These are phyloP conservation scores for Lordiphosa fenestrarum DNA, from an alignment of 2,888 invertebrate species.

Conservation along the genomic window DNA sequence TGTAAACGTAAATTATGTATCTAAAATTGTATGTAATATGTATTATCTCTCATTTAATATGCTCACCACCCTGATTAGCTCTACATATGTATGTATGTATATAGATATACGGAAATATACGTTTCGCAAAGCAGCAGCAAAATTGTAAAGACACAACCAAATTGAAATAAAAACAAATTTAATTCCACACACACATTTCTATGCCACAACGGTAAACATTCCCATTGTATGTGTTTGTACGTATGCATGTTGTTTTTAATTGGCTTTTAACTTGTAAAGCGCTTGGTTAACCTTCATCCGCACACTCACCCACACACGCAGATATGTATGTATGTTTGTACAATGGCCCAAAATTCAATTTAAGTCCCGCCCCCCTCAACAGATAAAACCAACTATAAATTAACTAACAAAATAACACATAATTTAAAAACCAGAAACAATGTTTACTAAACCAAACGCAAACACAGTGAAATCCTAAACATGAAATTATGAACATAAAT, in stretches of 20 bases:
- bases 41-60: constrained; percentile 24
- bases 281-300: constrained; percentile 11
- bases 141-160: constrained; percentile 39
- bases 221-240: constrained; percentile 12
- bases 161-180: constrained; percentile 35
- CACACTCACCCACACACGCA: not conserved
- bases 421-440: constrained; percentile 18
- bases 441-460: constrained; percentile 39
- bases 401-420: constrained; percentile 25
- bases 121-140: constrained; percentile 29
- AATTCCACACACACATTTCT: constrained; percentile 28
- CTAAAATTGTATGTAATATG: constrained; percentile 12
- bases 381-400: constrained; percentile 23
- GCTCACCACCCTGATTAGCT: constrained; percentile 36
- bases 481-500: constrained; percentile 18
- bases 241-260: constrained; percentile 2
- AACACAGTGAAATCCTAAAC: constrained; percentile 34
- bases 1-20: constrained; percentile 13
- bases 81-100: constrained; percentile 44
- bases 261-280: too few relatives aligned
- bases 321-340: constrained; percentile 21
- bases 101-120: constrained; percentile 34
- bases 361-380: constrained; percentile 14
- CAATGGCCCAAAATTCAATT: constrained; percentile 27
- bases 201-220: constrained; percentile 35